Evolutionary conservation across 2,797 vertebrate genomes (phyloP), one percentile per base, ranked within the genome.

Genomic region (Dromococcyx pavoninus): DNA sequence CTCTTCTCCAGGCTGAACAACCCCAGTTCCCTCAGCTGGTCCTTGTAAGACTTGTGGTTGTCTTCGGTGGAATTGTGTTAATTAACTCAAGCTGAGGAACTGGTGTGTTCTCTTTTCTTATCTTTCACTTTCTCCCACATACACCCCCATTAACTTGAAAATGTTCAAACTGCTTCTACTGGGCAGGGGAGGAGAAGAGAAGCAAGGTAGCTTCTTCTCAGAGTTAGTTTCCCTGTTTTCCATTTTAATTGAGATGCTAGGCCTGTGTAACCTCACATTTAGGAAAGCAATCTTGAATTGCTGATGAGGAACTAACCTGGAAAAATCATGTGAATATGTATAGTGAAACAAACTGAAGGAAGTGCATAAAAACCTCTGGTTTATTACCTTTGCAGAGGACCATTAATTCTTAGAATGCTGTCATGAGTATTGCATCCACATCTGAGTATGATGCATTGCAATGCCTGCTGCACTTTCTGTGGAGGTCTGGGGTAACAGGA

Each of bases 121-220:
- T 61, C 67, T 86, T 91, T 78, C 76, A 44, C 70, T 94, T 84
- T 69, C 77, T 87, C 91, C 94, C 91, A 92, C 83, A 44, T 70
- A 77, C 84, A 78, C 75, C 72, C 48, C 48, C 82, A 13, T 51
- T 88, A 61, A 72, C 84, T 85, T 88, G 76, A 43, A 86, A 73
- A 60, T 46, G 57, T 41, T 91, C 90, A 71, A 79, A 57, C n/a
- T 81, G 57, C 62, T 94, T 81, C 37, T 46, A 1, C 61, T 89
- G 57, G 87, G 91, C 66, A 87, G 75, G 76, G 57, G 60, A 91
- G 51, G 54, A 78, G 71, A 58, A 64, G 62, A 73, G 78, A 83
- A 69, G 57, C 18, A 67, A 60, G 82, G 76, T 43, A 17, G 37
- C 25, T 32, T 78, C 73, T 86, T 84, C 50, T 83, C 37, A 71